phyloP scores from a whole-genome alignment of 1,140 invertebrate genomes.

The Steinernema khuongi region DNA sequence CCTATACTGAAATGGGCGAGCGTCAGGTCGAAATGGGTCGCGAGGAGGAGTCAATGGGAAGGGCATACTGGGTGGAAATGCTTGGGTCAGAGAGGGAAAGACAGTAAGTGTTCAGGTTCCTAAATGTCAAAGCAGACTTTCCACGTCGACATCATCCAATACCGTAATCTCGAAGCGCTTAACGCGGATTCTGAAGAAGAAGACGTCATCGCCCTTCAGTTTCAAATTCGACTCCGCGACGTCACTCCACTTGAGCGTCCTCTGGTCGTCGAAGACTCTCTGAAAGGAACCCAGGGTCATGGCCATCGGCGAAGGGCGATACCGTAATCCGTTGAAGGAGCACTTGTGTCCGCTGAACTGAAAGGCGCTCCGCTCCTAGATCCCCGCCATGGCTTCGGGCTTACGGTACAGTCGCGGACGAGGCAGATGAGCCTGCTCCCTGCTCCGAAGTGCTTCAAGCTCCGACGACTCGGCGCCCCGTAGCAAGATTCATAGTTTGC shows the following conservation, averaged over 20 bases:
- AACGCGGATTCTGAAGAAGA: background rate
- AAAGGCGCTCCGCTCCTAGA: background rate
- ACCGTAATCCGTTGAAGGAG: background rate
- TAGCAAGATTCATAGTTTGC: no score
- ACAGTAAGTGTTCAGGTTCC: background rate
- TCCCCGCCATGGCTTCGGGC: background rate
- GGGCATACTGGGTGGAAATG: background rate
- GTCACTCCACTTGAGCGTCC: background rate
- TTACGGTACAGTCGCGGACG: background rate
- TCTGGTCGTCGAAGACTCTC: background rate
- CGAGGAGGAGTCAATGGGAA: background rate
- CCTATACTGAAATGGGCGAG: background rate
- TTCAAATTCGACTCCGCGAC: background rate
- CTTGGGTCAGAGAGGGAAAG: background rate
- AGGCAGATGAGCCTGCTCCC: background rate
- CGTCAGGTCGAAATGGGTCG: background rate
- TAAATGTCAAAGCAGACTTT: background rate
- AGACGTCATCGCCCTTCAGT: background rate
- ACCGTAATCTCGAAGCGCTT: constrained; percentile 9
- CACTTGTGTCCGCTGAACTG: background rate
- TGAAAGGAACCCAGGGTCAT: background rate
- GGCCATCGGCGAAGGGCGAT: background rate
- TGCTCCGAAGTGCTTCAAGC: background rate
- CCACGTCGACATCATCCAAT: background rate
- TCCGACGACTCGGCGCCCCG: background rate